Evolutionary conservation across 1,140 invertebrate species (phyloP).

Genomic region (Drosophila lacertosa): DNA sequence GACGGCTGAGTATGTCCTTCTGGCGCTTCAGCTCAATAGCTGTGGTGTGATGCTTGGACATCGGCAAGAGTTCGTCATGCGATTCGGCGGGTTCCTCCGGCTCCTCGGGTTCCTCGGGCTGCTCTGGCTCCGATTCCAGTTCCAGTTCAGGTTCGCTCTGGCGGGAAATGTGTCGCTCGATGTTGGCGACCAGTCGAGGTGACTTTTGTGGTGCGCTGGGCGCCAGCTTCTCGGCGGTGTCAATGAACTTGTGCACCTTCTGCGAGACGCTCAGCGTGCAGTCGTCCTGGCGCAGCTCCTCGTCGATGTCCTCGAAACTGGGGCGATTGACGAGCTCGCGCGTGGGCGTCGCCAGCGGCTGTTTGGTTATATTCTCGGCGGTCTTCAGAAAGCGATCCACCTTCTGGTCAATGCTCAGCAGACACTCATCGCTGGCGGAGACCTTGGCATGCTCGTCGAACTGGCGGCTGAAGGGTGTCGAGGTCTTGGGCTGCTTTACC

Average conservation of each 20-base stretch:
- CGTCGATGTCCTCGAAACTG: slow-evolving; percentile 85
- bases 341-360: slow-evolving; percentile 73
- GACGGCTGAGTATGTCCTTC: slow-evolving; percentile 85
- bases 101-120: slow-evolving; percentile 35
- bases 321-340: slow-evolving; percentile 85
- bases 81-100: slow-evolving; percentile 14
- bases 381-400: slow-evolving; percentile 87
- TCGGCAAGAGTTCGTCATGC: slow-evolving; percentile 62
- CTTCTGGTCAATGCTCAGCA: slow-evolving; percentile 88
- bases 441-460: slow-evolving; percentile 81
- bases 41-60: slow-evolving; percentile 69
- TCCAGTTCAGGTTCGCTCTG: slow-evolving; percentile 64
- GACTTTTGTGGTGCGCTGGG: slow-evolving; percentile 75
- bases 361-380: slow-evolving; percentile 86
- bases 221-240: slow-evolving; percentile 85
- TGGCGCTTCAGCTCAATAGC: slow-evolving; percentile 78
- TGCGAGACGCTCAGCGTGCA: slow-evolving; percentile 86
- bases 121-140: slow-evolving; percentile 48
- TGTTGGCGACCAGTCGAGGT: slow-evolving; percentile 81
- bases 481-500: slow-evolving; percentile 75
- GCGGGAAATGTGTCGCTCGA: slow-evolving; percentile 84
- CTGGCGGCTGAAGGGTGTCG: slow-evolving; percentile 66
- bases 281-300: slow-evolving; percentile 85
- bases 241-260: slow-evolving; percentile 87
- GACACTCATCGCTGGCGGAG: slow-evolving; percentile 86